Conservation (phyloP, 2,797 vertebrate genomes). For the Paedocypris micromegethes region DNA sequence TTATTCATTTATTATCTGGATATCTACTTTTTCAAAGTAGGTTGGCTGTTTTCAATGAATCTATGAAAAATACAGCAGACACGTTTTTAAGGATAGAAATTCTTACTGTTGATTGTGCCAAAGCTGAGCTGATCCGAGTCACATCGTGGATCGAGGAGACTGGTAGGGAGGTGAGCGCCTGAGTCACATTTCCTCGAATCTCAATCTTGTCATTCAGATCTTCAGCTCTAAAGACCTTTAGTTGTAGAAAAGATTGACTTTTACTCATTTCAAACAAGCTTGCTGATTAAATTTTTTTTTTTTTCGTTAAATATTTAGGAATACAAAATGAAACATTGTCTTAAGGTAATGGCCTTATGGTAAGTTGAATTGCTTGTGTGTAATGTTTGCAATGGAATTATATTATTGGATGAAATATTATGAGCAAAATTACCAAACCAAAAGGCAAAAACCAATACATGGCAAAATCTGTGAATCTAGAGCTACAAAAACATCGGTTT, state of each 20-base stretch:
- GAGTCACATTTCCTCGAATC: constrained; percentile 64
- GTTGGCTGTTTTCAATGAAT: constrained; percentile 2
- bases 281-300: no score
- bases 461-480: no score
- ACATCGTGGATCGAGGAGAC: constrained; percentile 65
- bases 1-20: not conserved
- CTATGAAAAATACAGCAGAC: constrained; percentile 6
- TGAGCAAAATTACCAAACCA: no score
- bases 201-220: constrained; percentile 55
- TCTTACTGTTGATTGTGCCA: constrained; percentile 66
- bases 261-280: not conserved
- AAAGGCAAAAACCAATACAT: no score
- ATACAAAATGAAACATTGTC: no score
- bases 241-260: constrained; percentile 49
- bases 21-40: constrained; percentile 7
- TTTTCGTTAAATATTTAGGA: no score
- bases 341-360: no score
- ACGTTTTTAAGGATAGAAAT: constrained; percentile 17
- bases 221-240: constrained; percentile 40
- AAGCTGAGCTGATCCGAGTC: constrained; percentile 67
- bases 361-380: no score
- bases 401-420: no score
- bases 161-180: constrained; percentile 61
- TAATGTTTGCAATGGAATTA: no score
- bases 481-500: no score